Conservation (phyloP, 2,113 vertebrate species). For the Cairina moschata region DNA sequence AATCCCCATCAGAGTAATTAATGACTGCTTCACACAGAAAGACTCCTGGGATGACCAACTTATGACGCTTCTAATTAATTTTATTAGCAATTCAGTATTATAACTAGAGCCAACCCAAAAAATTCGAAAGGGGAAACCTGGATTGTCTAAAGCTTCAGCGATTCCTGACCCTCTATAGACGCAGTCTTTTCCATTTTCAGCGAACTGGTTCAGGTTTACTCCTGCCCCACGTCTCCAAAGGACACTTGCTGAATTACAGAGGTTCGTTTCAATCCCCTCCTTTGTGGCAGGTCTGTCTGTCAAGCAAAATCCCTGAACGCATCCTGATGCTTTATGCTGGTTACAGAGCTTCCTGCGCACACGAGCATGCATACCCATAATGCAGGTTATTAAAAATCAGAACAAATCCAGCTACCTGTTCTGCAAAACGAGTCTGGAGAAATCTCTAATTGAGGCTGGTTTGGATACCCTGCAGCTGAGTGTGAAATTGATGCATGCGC, state of each 20-base stretch:
- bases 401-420: background rate
- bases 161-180: background rate
- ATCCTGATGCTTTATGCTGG: background rate
- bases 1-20: slow-evolving; percentile 31
- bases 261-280: background rate
- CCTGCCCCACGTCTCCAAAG: background rate
- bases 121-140: background rate
- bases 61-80: background rate
- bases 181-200: background rate
- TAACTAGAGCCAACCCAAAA: background rate
- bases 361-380: background rate
- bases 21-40: background rate
- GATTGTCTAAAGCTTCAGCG: background rate
- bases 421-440: background rate
- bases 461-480: background rate
- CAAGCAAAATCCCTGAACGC: background rate
- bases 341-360: background rate
- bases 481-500: background rate
- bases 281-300: background rate
- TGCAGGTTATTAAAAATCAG: background rate
- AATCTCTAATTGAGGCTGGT: background rate
- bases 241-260: background rate
- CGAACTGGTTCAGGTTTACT: background rate
- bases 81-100: background rate
- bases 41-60: background rate